phyloP scores from a whole-genome alignment of 1,140 invertebrate genomes.

The Bactericera cockerelli region DNA sequence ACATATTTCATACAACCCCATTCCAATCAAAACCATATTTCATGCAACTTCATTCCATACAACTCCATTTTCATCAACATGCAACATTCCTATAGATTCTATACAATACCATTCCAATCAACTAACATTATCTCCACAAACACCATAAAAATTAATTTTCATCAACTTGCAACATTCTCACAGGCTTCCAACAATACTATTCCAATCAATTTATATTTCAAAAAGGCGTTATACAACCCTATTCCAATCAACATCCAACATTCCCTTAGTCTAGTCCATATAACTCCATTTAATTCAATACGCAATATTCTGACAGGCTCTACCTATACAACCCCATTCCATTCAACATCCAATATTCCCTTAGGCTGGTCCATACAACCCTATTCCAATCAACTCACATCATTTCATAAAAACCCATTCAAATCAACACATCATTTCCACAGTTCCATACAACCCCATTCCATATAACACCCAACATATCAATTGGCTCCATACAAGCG shows the following conservation, averaged over 20 bases:
- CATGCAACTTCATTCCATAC: not conserved
- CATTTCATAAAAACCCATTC: not conserved
- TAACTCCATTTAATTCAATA: not conserved
- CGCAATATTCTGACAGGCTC: not conserved
- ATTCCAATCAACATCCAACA: not conserved
- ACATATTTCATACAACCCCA: too few relatives aligned
- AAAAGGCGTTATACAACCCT: not conserved
- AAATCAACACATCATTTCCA: not conserved
- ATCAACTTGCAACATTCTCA: not conserved
- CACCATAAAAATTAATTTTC: not conserved
- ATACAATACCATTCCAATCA: not conserved
- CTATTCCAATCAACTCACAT: not conserved
- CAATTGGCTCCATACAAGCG: not conserved
- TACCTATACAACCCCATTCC: not conserved
- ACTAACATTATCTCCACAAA: not conserved
- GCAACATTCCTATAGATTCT: not conserved
- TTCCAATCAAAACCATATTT: not conserved
- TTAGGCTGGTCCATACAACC: not conserved
- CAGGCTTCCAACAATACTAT: not conserved
- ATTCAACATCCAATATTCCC: not conserved
- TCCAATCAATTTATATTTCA: not conserved
- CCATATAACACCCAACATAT: not conserved
- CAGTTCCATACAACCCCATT: not conserved
- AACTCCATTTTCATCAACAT: not conserved
- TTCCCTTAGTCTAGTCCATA: not conserved